phyloP scores from a whole-genome alignment of 2,797 vertebrate genomes.

The Siniperca obscura region DNA sequence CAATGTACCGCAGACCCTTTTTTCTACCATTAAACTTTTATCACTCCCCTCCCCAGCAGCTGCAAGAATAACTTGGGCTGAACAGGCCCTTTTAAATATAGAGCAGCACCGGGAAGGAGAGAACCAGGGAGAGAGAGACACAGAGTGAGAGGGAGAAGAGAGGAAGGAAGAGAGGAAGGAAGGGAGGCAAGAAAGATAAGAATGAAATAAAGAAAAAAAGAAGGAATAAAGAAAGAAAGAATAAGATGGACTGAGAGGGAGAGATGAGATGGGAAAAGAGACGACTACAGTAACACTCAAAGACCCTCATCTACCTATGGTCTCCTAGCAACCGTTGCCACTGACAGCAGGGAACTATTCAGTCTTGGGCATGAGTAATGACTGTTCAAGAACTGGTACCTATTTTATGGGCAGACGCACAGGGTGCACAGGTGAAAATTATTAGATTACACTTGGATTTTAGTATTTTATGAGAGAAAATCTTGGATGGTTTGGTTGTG shows the following conservation, averaged over 20 bases:
- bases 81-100: conserved; percentile 86
- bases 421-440: conserved; percentile 34
- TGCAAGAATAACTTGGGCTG: conserved; percentile 86
- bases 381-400: conserved; percentile 31
- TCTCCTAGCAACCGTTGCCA: conserved; percentile 73
- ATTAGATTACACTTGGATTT: neutral
- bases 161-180: conserved; percentile 1
- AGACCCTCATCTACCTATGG: conserved; percentile 69
- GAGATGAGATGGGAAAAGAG: conserved; percentile 24
- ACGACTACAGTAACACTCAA: conserved; percentile 55
- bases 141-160: conserved; percentile 28
- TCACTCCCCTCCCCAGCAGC: conserved; percentile 81
- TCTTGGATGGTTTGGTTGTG: neutral
- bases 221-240: conserved; percentile 11
- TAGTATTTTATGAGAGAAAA: conserved; percentile 8
- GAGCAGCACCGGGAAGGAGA: conserved; percentile 76
- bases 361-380: conserved; percentile 61
- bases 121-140: conserved; percentile 50
- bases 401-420: conserved; percentile 42
- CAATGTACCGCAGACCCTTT: conserved; percentile 79
- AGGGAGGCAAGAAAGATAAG: neutral
- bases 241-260: conserved; percentile 4
- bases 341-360: conserved; percentile 61
- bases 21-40: conserved; percentile 87
- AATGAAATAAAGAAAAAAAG: neutral